Evolutionary conservation across 1,140 invertebrate species (phyloP).

Genomic region (Heliconius congener): DNA sequence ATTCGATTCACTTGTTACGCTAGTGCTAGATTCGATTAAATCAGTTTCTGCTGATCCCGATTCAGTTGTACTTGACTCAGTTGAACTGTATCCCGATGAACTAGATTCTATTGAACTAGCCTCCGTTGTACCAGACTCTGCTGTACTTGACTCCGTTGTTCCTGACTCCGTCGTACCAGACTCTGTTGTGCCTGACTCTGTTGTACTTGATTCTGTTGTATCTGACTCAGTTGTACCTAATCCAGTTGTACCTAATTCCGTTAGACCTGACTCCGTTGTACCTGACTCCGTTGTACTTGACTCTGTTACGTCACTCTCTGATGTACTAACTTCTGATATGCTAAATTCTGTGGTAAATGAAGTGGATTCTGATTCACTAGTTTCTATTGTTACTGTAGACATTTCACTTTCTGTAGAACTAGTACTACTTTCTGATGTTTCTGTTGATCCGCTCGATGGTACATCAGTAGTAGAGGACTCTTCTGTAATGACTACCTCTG

Average conservation of each 20-base stretch:
- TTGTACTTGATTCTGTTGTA: neutral
- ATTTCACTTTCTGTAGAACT: conserved; percentile 17
- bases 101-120: neutral
- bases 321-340: neutral
- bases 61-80: conserved; percentile 24
- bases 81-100: neutral
- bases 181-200: conserved; percentile 29
- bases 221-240: neutral
- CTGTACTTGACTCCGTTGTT: conserved; percentile 22
- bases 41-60: conserved; percentile 19
- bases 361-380: conserved; percentile 16
- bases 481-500: neutral
- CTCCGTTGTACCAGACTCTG: conserved; percentile 25
- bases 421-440: conserved; percentile 18
- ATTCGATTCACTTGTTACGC: neutral
- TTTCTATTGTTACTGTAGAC: conserved; percentile 26
- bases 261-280: conserved; percentile 6
- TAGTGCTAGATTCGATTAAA: conserved; percentile 13
- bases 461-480: neutral
- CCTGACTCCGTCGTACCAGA: conserved; percentile 20
- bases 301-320: neutral
- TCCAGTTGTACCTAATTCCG: conserved; percentile 23
- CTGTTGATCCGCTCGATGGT: neutral
- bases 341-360: conserved; percentile 17
- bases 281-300: neutral